A percentile compares a stretch with the other conserved stretches of the same genome.
These are phyloP conservation scores for Neosilurus mollespiculum DNA, from an alignment of 2,797 vertebrate genomes.

Conservation along the genomic window DNA sequence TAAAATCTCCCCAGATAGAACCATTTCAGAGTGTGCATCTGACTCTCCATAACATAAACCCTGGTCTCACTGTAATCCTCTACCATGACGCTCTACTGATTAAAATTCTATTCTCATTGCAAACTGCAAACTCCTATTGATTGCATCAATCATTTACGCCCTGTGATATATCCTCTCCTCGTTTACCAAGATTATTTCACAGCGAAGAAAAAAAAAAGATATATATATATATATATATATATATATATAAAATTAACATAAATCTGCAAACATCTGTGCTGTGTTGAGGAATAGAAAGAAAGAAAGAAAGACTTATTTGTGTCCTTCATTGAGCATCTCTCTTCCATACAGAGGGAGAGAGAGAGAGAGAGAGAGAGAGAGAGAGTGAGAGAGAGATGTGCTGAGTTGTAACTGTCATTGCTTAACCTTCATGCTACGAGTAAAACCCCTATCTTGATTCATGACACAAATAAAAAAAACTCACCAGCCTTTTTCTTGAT, in stretches of 20 bases:
- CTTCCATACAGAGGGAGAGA: not conserved
- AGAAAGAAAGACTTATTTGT: not conserved
- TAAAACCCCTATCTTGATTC: not conserved
- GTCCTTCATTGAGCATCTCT: not conserved
- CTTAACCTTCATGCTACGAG: slow-evolving; percentile 19
- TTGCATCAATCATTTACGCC: slow-evolving; percentile 44
- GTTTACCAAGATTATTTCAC: slow-evolving; percentile 19
- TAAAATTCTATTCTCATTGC: slow-evolving; percentile 51
- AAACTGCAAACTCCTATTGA: slow-evolving; percentile 45
- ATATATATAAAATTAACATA: not conserved
- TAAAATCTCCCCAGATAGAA: slow-evolving; percentile 48
- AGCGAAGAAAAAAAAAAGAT: not conserved
- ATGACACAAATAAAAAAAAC: not conserved
- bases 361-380: not conserved
- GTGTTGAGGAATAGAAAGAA: not conserved
- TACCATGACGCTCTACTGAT: slow-evolving; percentile 43
- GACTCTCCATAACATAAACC: slow-evolving; percentile 68
- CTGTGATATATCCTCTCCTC: slow-evolving; percentile 34
- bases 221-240: too few species aligned
- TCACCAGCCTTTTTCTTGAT: not conserved
- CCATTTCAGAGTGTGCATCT: slow-evolving; percentile 59
- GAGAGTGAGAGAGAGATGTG: not conserved
- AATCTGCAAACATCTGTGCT: slow-evolving; percentile 15
- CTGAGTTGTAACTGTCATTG: slow-evolving; percentile 16
- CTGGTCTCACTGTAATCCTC: slow-evolving; percentile 56